Percentiles rank a stretch among this genome's conserved stretches.
These are phyloP conservation scores for Narcine bancroftii DNA, from an alignment of 2,113 vertebrate species.

Conservation along the genomic window DNA sequence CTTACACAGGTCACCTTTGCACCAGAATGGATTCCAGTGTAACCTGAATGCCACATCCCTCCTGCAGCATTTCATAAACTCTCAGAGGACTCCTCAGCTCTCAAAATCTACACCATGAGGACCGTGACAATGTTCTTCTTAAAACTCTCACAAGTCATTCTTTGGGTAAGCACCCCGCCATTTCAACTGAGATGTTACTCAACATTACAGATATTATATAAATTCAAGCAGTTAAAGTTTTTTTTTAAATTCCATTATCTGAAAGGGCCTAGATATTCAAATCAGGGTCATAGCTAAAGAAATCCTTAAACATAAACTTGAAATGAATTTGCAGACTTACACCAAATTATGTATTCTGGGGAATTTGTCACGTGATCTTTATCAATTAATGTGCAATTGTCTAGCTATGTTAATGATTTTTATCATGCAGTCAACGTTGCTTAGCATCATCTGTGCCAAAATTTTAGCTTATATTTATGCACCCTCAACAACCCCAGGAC, in stretches of 20 bases:
- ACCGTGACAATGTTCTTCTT: not conserved
- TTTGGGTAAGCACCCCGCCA: not conserved
- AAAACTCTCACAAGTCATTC: not conserved
- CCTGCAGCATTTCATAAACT: too few species aligned
- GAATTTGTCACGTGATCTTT: not conserved
- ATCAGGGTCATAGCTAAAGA: not conserved
- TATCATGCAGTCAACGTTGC: not conserved
- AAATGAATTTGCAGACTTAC: not conserved
- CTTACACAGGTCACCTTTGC: too few species aligned
- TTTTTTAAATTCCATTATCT: not conserved
- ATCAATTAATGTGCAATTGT: not conserved
- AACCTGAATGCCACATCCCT: too few species aligned
- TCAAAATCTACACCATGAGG: too few species aligned
- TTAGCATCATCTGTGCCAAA: not conserved
- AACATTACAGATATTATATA: not conserved
- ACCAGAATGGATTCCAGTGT: too few species aligned
- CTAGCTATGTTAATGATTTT: not conserved
- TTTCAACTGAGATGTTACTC: not conserved
- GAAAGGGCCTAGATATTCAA: not conserved
- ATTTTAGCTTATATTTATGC: not conserved
- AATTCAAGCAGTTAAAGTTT: not conserved
- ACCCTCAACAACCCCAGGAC: not conserved
- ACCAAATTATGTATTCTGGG: not conserved
- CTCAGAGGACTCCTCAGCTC: too few species aligned
- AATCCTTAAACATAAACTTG: not conserved